Evolutionary conservation across 2,888 invertebrate species (phyloP).

Genomic region (Scaptodrosophila latifasciaeformis): DNA sequence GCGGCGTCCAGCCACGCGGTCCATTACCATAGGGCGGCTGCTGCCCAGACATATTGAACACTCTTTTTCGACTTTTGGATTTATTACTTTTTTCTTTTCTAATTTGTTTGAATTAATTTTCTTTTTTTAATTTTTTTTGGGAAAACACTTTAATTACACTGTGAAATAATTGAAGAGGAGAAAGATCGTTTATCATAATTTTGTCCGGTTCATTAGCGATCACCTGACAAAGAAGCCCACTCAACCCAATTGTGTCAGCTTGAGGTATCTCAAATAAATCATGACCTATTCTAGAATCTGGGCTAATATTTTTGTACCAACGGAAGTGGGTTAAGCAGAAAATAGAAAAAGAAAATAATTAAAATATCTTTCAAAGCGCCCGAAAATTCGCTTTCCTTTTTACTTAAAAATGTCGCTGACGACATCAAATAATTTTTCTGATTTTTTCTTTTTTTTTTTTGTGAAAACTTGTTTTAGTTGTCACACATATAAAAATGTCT

Average conservation of each 20-base stretch:
- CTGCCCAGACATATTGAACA: conserved; percentile 72
- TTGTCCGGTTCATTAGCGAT: conserved; percentile 19
- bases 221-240: conserved; percentile 52
- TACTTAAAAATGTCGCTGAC: conserved; percentile 65
- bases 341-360: too few relatives aligned
- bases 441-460: conserved; percentile 9
- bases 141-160: conserved; percentile 12
- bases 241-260: conserved; percentile 53
- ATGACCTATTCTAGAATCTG: conserved; percentile 56
- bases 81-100: conserved; percentile 6
- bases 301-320: conserved; percentile 41
- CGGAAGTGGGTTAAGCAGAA: conserved; percentile 62
- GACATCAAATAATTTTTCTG: conserved; percentile 38
- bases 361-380: too few relatives aligned
- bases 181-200: conserved; percentile 25
- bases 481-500: conserved; percentile 1
- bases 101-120: conserved; percentile 8
- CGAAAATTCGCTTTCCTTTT: conserved; percentile 5
- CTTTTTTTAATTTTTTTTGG: neutral
- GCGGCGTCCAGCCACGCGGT: conserved; percentile 74
- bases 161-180: conserved; percentile 2
- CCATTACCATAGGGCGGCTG: conserved; percentile 70
- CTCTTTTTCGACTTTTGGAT: conserved; percentile 21
- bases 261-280: conserved; percentile 50
- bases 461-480: conserved; percentile 13